These are phyloP conservation scores for Colinus virginianus DNA, from an alignment of 2,113 vertebrate genomes.

Conservation along the genomic window DNA sequence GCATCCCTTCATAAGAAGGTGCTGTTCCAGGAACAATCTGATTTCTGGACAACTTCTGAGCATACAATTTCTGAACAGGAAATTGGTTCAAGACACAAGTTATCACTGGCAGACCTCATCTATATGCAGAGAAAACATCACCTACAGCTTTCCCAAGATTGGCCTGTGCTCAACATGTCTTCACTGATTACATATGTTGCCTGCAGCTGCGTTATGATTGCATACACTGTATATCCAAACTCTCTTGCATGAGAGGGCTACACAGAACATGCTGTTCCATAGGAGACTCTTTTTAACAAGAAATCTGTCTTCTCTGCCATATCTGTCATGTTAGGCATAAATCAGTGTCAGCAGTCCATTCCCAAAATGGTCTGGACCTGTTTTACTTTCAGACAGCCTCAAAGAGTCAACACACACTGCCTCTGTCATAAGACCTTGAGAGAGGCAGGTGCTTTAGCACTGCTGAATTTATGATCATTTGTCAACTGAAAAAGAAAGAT, in stretches of 20 bases:
- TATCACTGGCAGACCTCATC: constrained; percentile 47
- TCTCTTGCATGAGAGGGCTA: constrained; percentile 18
- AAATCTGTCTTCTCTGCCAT: not conserved
- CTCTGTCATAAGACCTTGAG: not conserved
- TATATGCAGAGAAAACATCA: constrained; percentile 33
- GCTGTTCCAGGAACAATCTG: not conserved
- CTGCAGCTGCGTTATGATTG: constrained; percentile 32
- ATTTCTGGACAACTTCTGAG: constrained; percentile 20
- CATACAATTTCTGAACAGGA: constrained; percentile 41
- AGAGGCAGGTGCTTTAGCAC: constrained; percentile 24
- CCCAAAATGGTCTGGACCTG: constrained; percentile 23
- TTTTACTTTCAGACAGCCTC: constrained; percentile 13
- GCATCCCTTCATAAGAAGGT: not conserved
- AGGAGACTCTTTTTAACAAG: not conserved
- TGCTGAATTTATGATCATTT: not conserved
- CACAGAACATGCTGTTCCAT: constrained; percentile 19
- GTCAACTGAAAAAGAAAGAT: constrained; percentile 27
- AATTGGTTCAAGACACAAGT: constrained; percentile 49
- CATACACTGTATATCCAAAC: constrained; percentile 22
- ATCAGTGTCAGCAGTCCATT: constrained; percentile 11
- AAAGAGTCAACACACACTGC: not conserved
- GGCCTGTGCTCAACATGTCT: constrained; percentile 25
- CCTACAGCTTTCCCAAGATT: constrained; percentile 41
- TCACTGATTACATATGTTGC: constrained; percentile 24
- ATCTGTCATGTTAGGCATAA: constrained; percentile 45